These are phyloP conservation scores for Rhagoletis zephyria DNA, from an alignment of 1,140 invertebrate genomes.

Conservation along the genomic window DNA sequence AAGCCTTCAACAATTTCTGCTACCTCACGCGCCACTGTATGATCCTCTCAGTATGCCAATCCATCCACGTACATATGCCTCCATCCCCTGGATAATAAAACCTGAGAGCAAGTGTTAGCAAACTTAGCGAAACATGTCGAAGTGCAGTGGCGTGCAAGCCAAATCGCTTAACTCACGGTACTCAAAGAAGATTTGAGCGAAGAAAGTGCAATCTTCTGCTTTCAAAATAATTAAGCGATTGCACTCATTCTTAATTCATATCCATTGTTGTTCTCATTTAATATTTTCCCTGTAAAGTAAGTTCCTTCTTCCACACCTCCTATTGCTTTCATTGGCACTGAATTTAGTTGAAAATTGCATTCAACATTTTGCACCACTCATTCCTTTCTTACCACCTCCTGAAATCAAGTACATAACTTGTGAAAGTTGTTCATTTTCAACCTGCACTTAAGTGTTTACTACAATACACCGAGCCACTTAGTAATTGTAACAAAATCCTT, in stretches of 20 bases:
- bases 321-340: neutral
- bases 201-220: constrained; percentile 21
- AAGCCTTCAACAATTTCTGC: neutral
- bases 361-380: neutral
- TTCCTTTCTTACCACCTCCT: neutral
- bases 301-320: neutral
- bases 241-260: constrained; percentile 43
- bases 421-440: neutral
- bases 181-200: neutral
- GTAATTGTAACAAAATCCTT: constrained; percentile 23
- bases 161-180: neutral
- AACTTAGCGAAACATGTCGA: constrained; percentile 5
- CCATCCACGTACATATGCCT: neutral
- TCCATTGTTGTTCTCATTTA: constrained; percentile 30
- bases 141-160: neutral
- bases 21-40: neutral
- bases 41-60: too few species aligned
- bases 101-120: neutral
- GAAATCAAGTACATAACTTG: neutral
- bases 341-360: neutral
- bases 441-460: constrained; percentile 8
- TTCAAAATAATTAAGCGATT: constrained; percentile 15
- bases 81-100: neutral
- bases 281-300: neutral
- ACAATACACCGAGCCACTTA: neutral